Conservation (phyloP, 2,113 vertebrate species). For the Paratilapia polleni region DNA sequence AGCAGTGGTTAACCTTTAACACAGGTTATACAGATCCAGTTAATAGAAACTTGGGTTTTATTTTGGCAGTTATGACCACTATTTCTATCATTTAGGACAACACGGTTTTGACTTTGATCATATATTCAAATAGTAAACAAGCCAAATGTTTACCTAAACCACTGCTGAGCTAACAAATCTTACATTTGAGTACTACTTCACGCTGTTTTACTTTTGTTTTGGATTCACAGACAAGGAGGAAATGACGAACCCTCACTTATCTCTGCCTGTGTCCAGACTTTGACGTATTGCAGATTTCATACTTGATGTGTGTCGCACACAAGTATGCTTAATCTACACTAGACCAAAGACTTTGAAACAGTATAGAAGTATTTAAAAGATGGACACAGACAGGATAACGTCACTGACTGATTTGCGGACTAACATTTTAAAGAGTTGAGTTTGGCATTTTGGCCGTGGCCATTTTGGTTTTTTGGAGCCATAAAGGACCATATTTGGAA, state of each 20-base stretch:
- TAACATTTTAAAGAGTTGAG: rapidly evolving
- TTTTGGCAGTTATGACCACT: not conserved
- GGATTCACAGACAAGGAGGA: not conserved
- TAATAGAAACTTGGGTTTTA: not conserved
- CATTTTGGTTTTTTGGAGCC: not conserved
- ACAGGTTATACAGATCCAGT: not conserved
- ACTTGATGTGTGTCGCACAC: not conserved
- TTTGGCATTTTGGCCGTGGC: not conserved
- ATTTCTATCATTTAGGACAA: not conserved
- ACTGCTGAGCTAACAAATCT: no score
- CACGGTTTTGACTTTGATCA: no score
- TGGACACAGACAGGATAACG: not conserved
- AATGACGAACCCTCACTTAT: not conserved
- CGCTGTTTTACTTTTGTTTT: not conserved
- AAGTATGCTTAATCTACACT: not conserved
- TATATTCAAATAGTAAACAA: not conserved
- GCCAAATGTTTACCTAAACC: not conserved
- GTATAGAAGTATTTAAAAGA: not conserved
- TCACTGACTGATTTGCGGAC: no score
- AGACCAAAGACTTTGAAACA: not conserved
- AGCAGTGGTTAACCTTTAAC: not conserved
- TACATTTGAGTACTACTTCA: no score
- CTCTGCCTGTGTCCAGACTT: not conserved
- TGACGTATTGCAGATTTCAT: not conserved
- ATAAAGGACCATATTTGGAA: not conserved